phyloP scores from a whole-genome alignment of 1,140 invertebrate genomes.

The Scaptomyza pallida region DNA sequence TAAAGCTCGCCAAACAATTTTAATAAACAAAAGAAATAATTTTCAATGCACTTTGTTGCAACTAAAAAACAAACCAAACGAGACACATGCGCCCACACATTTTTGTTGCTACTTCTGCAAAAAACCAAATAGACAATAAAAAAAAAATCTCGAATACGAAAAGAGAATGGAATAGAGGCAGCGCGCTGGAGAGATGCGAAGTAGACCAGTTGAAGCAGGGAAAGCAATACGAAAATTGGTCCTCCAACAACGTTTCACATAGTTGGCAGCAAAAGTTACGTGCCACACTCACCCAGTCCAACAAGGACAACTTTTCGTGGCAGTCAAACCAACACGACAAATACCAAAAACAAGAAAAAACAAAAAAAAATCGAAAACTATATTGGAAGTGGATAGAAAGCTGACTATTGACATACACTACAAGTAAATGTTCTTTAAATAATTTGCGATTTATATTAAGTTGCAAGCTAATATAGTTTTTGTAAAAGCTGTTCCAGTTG shows the following conservation, averaged over 20 bases:
- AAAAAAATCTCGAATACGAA: not conserved
- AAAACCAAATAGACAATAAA: conserved; percentile 7
- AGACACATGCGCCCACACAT: conserved; percentile 49
- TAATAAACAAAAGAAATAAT: conserved; percentile 54
- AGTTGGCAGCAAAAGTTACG: conserved; percentile 48
- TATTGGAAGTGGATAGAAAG: not conserved
- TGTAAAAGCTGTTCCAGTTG: too few relatives aligned
- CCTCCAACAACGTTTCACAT: conserved; percentile 35
- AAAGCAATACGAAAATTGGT: conserved; percentile 30
- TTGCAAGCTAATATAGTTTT: too few relatives aligned
- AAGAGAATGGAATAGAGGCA: not conserved
- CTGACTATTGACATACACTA: conserved; percentile 11
- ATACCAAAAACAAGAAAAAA: conserved; percentile 11
- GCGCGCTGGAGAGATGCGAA: not conserved
- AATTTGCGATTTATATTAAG: not conserved
- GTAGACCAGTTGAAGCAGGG: not conserved
- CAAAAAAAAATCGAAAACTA: conserved; percentile 17
- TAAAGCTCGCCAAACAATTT: conserved; percentile 47
- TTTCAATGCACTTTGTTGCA: conserved; percentile 51
- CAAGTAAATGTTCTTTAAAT: not conserved
- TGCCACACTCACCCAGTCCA: conserved; percentile 4
- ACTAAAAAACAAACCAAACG: conserved; percentile 10
- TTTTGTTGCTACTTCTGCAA: conserved; percentile 19
- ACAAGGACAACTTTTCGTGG: conserved; percentile 32
- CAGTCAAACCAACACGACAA: conserved; percentile 26